Conservation (phyloP, 35 echinoderm and acorn worm genomes). For the Anneissia japonica region DNA sequence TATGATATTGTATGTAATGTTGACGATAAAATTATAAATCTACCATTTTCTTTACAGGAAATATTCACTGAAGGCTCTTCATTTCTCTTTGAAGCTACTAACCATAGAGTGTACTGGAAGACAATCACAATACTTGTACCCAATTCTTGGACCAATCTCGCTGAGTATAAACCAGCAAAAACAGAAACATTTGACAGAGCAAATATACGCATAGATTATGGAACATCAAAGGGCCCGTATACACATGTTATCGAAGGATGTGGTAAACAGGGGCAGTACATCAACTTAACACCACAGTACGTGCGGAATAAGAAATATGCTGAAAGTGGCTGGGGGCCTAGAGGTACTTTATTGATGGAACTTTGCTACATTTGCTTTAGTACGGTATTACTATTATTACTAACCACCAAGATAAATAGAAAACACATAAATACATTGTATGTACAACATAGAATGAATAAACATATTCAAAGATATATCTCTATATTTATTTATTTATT, state of each 20-base stretch:
- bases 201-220: not conserved
- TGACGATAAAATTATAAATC: too few species aligned
- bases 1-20: too few species aligned
- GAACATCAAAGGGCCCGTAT: not conserved
- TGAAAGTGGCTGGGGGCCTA: not conserved
- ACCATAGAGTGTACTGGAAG: conserved; percentile 1
- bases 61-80: not conserved
- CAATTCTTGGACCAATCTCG: not conserved
- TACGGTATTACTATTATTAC: too few species aligned
- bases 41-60: too few species aligned
- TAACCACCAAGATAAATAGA: too few species aligned
- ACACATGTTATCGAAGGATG: not conserved
- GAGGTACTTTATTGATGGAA: too few species aligned
- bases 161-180: not conserved
- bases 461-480: too few species aligned
- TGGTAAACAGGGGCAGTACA: not conserved
- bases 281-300: not conserved
- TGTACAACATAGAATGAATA: too few species aligned
- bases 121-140: not conserved
- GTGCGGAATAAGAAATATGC: not conserved
- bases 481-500: too few species aligned
- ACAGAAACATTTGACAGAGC: not conserved
- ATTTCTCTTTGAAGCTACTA: not conserved
- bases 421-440: too few species aligned
- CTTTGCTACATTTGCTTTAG: too few species aligned